These are phyloP conservation scores for Caerostris darwini DNA, from an alignment of 1,140 invertebrate species.

Conservation along the genomic window DNA sequence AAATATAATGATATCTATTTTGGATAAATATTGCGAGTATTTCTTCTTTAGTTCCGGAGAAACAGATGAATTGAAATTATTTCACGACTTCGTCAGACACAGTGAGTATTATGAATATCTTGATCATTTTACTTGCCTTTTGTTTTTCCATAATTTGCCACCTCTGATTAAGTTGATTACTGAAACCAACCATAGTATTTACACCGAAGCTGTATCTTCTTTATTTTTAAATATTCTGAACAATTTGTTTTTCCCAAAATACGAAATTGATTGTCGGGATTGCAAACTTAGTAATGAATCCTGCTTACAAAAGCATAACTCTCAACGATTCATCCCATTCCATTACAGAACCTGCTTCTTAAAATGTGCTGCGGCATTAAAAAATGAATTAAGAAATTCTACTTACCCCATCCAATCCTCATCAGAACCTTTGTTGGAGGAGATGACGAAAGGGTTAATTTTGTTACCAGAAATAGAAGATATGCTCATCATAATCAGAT, in stretches of 20 bases:
- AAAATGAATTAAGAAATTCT: neutral
- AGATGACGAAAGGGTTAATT: neutral
- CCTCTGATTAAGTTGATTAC: neutral
- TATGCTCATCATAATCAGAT: neutral
- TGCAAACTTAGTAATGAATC: neutral
- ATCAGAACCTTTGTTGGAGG: neutral
- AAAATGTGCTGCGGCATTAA: neutral
- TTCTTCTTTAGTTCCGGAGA: neutral
- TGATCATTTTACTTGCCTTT: slow-evolving; percentile 11
- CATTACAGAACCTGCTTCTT: slow-evolving; percentile 1
- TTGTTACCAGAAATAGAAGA: slow-evolving; percentile 24
- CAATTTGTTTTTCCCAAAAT: neutral
- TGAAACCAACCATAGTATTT: neutral
- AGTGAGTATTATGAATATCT: slow-evolving; percentile 42
- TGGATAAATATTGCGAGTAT: neutral
- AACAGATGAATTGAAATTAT: neutral
- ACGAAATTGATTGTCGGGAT: neutral
- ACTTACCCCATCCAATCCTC: too few relatives aligned
- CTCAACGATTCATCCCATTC: slow-evolving; percentile 6
- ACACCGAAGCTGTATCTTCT: neutral
- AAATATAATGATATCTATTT: slow-evolving; percentile 36
- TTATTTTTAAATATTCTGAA: slow-evolving; percentile 12
- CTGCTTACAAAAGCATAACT: neutral
- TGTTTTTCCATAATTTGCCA: slow-evolving; percentile 41
- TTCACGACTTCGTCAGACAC: neutral